Conservation (phyloP, 64 coral and sea anemone genomes). For the Porites lutea region DNA sequence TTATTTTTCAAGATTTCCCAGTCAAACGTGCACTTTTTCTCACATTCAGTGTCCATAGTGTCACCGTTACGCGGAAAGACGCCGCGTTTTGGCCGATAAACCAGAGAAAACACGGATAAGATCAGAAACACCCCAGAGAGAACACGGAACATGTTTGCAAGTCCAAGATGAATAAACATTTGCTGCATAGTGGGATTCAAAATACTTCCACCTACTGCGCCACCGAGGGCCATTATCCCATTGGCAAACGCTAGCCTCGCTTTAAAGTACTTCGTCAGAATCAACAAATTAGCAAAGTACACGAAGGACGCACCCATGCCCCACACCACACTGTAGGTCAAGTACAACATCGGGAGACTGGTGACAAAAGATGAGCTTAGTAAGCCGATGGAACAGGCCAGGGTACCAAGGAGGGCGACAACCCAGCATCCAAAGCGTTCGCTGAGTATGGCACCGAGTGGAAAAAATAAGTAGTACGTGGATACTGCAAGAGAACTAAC, state of each 20-base stretch:
- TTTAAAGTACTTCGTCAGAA: slow-evolving; percentile 61
- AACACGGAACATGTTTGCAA: slow-evolving; percentile 52
- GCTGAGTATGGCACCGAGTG: slow-evolving; percentile 69
- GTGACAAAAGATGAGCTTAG: slow-evolving; percentile 78
- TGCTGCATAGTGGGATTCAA: slow-evolving; percentile 55
- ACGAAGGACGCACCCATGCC: slow-evolving; percentile 76
- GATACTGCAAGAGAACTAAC: slow-evolving; percentile 77
- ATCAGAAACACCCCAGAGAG: slow-evolving; percentile 18
- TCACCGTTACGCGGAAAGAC: not conserved
- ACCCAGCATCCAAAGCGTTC: slow-evolving; percentile 73
- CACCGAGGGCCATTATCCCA: slow-evolving; percentile 64
- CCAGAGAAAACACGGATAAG: slow-evolving; percentile 38
- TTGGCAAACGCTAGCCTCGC: slow-evolving; percentile 52
- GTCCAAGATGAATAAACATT: slow-evolving; percentile 53
- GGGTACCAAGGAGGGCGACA: slow-evolving; percentile 50
- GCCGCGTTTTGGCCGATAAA: slow-evolving; percentile 22
- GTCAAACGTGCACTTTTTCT: slow-evolving; percentile 45
- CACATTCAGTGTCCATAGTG: not conserved
- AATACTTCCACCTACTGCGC: slow-evolving; percentile 60
- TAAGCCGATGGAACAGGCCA: slow-evolving; percentile 70
- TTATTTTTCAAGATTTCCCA: slow-evolving; percentile 73
- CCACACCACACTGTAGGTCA: slow-evolving; percentile 81
- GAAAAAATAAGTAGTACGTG: slow-evolving; percentile 67
- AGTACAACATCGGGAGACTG: slow-evolving; percentile 73
- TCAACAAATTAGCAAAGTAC: slow-evolving; percentile 64